These are phyloP conservation scores for Hippocampus abdominalis DNA, from an alignment of 2,113 vertebrate genomes.

Conservation along the genomic window DNA sequence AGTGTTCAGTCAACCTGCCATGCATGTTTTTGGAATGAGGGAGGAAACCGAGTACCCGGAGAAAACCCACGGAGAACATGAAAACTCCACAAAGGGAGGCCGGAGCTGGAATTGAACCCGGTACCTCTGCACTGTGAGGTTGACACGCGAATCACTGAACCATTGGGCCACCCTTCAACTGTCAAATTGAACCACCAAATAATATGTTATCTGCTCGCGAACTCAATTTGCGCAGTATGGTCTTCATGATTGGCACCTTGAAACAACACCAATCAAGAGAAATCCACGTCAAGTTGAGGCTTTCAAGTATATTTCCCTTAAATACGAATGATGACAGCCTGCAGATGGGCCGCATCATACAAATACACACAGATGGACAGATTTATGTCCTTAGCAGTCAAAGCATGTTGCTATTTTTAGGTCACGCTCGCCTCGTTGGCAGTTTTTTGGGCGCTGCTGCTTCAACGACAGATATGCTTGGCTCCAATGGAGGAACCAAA, in stretches of 20 bases:
- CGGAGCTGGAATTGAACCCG: too few relatives aligned
- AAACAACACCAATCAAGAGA: neutral
- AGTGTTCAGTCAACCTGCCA: too few relatives aligned
- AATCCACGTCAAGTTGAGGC: neutral
- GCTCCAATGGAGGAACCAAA: too few relatives aligned
- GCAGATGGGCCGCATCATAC: slow-evolving; percentile 11
- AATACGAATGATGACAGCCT: slow-evolving; percentile 27
- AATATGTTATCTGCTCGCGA: too few relatives aligned
- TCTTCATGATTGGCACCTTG: neutral
- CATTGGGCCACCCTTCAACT: too few relatives aligned
- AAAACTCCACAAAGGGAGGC: too few relatives aligned
- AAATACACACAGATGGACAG: slow-evolving; percentile 49
- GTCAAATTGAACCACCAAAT: neutral
- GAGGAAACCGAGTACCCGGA: too few relatives aligned
- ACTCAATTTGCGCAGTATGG: neutral
- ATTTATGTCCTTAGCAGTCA: slow-evolving; percentile 25
- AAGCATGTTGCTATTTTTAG: slow-evolving; percentile 43
- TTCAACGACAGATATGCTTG: slow-evolving; percentile 14
- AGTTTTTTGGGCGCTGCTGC: slow-evolving; percentile 40
- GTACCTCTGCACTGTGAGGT: too few relatives aligned
- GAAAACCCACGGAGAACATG: too few relatives aligned
- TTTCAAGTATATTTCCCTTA: slow-evolving; percentile 2
- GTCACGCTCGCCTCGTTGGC: slow-evolving; percentile 37
- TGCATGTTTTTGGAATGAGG: too few relatives aligned
- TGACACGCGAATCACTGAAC: too few relatives aligned